These are phyloP conservation scores for Macrosoma leucophasiata DNA, from an alignment of 2,888 invertebrate genomes.

Conservation along the genomic window DNA sequence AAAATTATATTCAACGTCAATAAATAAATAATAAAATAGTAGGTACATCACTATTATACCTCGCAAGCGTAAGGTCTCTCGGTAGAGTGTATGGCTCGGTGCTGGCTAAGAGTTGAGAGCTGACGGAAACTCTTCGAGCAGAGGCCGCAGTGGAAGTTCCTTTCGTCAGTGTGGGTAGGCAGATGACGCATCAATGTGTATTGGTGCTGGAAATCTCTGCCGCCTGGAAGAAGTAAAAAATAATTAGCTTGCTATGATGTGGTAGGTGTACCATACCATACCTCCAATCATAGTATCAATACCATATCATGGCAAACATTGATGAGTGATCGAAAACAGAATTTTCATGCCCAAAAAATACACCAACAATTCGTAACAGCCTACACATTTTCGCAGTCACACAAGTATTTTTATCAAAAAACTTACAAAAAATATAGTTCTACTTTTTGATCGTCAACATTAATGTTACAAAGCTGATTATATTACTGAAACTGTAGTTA, in stretches of 20 bases:
- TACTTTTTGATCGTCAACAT: too few relatives aligned
- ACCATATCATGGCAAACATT: not conserved
- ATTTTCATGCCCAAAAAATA: not conserved
- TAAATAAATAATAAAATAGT: too few relatives aligned
- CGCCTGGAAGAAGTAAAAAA: conserved; percentile 59
- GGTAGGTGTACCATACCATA: not conserved
- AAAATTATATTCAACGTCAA: too few relatives aligned
- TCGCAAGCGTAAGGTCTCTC: conserved; percentile 84
- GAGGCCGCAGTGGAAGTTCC: conserved; percentile 83
- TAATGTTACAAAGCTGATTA: too few relatives aligned
- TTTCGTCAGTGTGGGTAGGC: conserved; percentile 84
- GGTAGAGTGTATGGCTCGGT: conserved; percentile 86
- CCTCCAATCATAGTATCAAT: too few relatives aligned
- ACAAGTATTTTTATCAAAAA: too few relatives aligned
- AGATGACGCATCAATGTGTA: conserved; percentile 85
- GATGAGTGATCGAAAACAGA: not conserved
- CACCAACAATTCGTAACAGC: too few relatives aligned
- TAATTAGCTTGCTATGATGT: not conserved
- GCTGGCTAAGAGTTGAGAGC: conserved; percentile 84
- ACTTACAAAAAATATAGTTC: too few relatives aligned
- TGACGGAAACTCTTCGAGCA: conserved; percentile 86
- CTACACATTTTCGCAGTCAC: too few relatives aligned
- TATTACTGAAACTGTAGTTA: too few relatives aligned
- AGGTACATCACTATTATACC: too few relatives aligned
- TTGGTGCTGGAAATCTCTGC: conserved; percentile 84